Conservation (phyloP, 2,797 vertebrate genomes). For the Catamblyrhynchus diadema region DNA sequence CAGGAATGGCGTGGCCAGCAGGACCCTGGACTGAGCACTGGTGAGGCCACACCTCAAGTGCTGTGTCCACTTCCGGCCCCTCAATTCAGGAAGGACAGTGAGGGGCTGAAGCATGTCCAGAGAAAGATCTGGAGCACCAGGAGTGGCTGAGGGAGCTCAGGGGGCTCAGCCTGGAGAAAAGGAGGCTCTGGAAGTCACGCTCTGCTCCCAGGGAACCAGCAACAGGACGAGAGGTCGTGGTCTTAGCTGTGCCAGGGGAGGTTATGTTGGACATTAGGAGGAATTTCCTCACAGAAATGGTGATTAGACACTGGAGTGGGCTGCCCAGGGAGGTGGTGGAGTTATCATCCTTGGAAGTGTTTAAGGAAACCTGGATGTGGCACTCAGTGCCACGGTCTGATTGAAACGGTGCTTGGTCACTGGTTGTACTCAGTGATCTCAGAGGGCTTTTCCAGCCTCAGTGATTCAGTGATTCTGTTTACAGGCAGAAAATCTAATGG, state of each 20-base stretch:
- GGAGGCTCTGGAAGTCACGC: neutral
- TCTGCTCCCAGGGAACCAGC: neutral
- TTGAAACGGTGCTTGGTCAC: fast-evolving
- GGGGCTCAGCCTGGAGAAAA: neutral
- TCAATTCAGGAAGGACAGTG: neutral
- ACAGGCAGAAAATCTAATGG: conserved; percentile 73
- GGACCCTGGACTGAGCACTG: neutral
- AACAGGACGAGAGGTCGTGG: neutral
- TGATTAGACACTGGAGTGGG: neutral
- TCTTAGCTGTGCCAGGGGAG: too few species aligned
- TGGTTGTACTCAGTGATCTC: neutral
- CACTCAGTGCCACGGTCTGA: neutral
- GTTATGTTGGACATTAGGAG: neutral
- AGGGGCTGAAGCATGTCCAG: neutral
- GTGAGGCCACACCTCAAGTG: neutral
- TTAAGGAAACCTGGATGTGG: neutral
- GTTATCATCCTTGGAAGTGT: neutral
- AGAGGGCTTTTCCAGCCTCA: neutral
- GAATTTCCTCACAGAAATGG: neutral
- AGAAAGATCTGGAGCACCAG: neutral
- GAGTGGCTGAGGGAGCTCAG: neutral
- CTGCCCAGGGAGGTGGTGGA: neutral
- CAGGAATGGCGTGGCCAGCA: neutral
- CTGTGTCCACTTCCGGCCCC: neutral
- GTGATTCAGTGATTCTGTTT: neutral